Conservation (phyloP, 2,113 vertebrate species). For the Mormyrus lacerda region DNA sequence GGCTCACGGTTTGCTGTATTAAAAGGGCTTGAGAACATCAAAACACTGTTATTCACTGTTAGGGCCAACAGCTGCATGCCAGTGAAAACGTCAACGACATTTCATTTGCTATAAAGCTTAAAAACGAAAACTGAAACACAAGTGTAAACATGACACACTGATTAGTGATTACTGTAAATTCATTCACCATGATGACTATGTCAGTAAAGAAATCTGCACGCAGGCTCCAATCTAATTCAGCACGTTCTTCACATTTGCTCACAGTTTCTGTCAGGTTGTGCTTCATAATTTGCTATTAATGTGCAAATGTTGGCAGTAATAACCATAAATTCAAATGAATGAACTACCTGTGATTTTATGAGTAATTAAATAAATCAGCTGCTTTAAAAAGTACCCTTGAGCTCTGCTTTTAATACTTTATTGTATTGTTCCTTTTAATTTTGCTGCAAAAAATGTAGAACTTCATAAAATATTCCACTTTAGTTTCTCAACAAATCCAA, state of each 20-base stretch:
- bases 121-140: not conserved
- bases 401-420: constrained; percentile 13
- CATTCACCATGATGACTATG: not conserved
- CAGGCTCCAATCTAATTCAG: not conserved
- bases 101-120: not conserved
- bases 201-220: not conserved
- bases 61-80: not conserved
- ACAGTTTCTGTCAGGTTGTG: not conserved
- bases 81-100: not conserved
- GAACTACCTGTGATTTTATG: constrained; percentile 7
- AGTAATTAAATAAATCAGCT: constrained; percentile 18
- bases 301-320: not conserved
- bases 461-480: constrained; percentile 17
- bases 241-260: not conserved
- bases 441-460: constrained; percentile 6
- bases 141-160: not conserved
- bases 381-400: constrained; percentile 15
- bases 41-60: not conserved
- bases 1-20: not conserved
- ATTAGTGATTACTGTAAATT: not conserved
- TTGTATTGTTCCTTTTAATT: constrained; percentile 12
- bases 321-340: constrained; percentile 24
- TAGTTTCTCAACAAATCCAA: not conserved
- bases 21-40: not conserved
- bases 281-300: constrained; percentile 18